Percentiles rank a stretch among this genome's conserved stretches.
These are phyloP conservation scores for Stomatorhinus walkeri DNA, from an alignment of 2,797 vertebrate species.

Conservation along the genomic window DNA sequence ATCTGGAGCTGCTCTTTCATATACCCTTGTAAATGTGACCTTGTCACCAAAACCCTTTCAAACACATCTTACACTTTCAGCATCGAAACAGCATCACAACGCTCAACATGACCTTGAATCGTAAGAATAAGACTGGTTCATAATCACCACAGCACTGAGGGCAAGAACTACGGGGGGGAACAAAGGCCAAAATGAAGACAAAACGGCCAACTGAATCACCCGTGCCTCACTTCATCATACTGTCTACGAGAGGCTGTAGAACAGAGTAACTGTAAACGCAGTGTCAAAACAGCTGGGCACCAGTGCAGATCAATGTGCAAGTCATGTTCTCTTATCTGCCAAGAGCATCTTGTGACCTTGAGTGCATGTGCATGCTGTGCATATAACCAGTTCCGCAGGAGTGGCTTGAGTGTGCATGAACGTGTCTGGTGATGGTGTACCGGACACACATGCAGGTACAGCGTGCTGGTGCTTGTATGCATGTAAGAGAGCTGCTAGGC, in stretches of 20 bases:
- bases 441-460: background rate
- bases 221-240: background rate
- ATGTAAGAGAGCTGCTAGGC: background rate
- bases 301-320: conserved; percentile 16
- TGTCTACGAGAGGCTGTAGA: background rate
- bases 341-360: conserved; percentile 27
- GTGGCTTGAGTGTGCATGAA: conserved; percentile 23
- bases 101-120: background rate
- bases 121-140: background rate
- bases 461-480: background rate
- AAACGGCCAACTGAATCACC: conserved; percentile 21
- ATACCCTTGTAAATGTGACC: background rate
- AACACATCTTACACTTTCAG: background rate
- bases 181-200: background rate
- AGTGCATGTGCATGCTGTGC: conserved; percentile 11
- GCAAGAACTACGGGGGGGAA: background rate
- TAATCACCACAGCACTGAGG: background rate
- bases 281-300: background rate
- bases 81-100: background rate
- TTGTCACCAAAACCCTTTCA: background rate
- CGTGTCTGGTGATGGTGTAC: background rate
- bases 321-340: conserved; percentile 6
- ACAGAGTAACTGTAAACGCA: background rate
- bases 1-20: background rate
- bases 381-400: background rate